Percentiles rank a stretch among this genome's conserved stretches.
Evolutionary conservation across 2,113 vertebrate species (phyloP).

Genomic region (Boulengeromyrus knoepffleri): DNA sequence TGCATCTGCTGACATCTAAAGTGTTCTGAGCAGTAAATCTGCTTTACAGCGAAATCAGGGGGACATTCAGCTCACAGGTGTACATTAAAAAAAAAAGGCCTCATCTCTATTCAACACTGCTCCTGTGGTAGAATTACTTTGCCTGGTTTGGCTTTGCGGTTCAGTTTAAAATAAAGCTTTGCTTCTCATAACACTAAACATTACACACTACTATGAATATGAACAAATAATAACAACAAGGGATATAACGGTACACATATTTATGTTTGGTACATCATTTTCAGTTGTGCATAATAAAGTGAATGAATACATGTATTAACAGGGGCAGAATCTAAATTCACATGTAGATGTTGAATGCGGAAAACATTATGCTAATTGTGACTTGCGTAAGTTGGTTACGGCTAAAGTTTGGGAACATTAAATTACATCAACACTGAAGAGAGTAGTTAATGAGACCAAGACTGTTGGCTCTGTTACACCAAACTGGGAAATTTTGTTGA

Average conservation of each 20-base stretch:
- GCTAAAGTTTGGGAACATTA: background rate
- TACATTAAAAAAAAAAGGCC: background rate
- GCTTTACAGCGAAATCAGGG: background rate
- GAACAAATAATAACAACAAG: background rate
- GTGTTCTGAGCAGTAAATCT: background rate
- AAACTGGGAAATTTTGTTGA: background rate
- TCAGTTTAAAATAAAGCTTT: background rate
- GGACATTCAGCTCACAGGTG: slow-evolving; percentile 1
- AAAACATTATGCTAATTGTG: background rate
- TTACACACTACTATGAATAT: background rate
- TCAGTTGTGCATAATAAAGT: background rate
- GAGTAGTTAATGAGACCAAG: background rate
- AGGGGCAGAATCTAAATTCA: background rate
- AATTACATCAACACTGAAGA: background rate
- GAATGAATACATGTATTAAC: background rate
- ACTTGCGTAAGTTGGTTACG: background rate
- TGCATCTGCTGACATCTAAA: background rate
- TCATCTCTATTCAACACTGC: background rate
- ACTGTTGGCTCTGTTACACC: background rate
- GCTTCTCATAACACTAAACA: background rate
- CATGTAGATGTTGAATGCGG: background rate
- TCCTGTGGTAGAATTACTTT: background rate
- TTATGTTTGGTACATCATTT: background rate
- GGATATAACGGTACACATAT: background rate
- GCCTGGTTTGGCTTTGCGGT: background rate